phyloP scores from a whole-genome alignment of 2,888 invertebrate genomes.

The Hecatera dysodea region DNA sequence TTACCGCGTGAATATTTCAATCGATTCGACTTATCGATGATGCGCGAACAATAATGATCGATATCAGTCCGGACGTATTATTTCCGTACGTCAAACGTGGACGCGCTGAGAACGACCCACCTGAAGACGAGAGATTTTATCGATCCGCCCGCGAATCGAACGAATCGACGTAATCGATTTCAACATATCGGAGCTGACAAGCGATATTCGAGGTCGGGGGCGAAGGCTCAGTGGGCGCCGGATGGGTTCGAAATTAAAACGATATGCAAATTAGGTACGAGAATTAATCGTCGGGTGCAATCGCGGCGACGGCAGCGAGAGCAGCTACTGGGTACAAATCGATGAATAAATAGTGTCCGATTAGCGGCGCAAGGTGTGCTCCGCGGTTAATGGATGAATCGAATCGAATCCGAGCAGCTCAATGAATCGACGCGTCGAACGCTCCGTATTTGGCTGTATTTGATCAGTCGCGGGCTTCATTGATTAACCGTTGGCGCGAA shows the following conservation, averaged over 20 bases:
- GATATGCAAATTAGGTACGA: slow-evolving; percentile 87
- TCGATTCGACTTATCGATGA: slow-evolving; percentile 84
- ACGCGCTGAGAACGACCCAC: slow-evolving; percentile 76
- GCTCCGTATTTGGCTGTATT: slow-evolving; percentile 79
- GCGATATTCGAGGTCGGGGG: slow-evolving; percentile 85
- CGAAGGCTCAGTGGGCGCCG: slow-evolving; percentile 87
- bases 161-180: slow-evolving; percentile 86
- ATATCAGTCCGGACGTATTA: slow-evolving; percentile 81
- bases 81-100: slow-evolving; percentile 82
- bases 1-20: slow-evolving; percentile 89
- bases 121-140: slow-evolving; percentile 80
- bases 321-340: slow-evolving; percentile 86
- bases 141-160: slow-evolving; percentile 80
- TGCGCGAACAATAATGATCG: slow-evolving; percentile 86
- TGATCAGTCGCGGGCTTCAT: slow-evolving; percentile 78
- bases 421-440: slow-evolving; percentile 79
- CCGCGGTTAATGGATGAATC: slow-evolving; percentile 82
- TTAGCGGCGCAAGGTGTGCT: slow-evolving; percentile 84
- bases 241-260: slow-evolving; percentile 89
- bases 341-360: slow-evolving; percentile 87
- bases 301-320: slow-evolving; percentile 84
- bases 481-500: slow-evolving; percentile 76
- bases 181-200: slow-evolving; percentile 85
- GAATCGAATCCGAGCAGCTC: slow-evolving; percentile 78
- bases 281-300: slow-evolving; percentile 87